Percentiles rank a stretch among this genome's conserved stretches.
Evolutionary conservation across 1,140 invertebrate genomes (phyloP).

Genomic region (Colletes latitarsis): DNA sequence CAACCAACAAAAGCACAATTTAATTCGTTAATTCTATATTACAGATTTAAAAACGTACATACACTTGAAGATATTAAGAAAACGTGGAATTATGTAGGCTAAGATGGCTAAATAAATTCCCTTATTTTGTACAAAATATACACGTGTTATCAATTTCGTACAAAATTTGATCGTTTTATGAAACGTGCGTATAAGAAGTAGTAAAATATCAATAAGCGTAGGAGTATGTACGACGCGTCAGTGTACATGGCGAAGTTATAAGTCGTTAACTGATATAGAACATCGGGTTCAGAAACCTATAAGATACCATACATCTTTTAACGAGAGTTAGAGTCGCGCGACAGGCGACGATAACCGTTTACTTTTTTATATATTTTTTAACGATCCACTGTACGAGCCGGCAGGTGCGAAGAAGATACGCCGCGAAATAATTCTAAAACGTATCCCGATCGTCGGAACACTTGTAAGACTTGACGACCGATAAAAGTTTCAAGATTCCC

Average conservation of each 20-base stretch:
- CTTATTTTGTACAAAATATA: no score
- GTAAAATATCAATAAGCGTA: no score
- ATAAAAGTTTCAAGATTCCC: conserved; percentile 49
- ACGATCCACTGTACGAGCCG: neutral
- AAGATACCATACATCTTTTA: no score
- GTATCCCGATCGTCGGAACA: conserved; percentile 22
- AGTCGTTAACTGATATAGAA: neutral
- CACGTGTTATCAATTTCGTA: no score
- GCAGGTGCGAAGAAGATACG: conserved; percentile 25
- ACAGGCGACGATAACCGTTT: neutral
- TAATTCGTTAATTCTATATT: no score
- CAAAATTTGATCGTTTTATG: no score
- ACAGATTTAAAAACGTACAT: no score
- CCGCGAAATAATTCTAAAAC: conserved; percentile 9
- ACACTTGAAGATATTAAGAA: no score
- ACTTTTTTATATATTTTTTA: neutral
- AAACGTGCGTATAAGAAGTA: no score
- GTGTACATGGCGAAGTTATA: neutral
- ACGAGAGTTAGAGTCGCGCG: neutral
- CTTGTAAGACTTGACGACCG: conserved; percentile 48
- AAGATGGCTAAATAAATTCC: no score
- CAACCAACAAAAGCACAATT: neutral
- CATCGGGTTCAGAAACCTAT: neutral
- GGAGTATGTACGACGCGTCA: no score
- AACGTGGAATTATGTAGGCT: no score